Conservation (phyloP, 2,888 invertebrate genomes). For the Xestia sexstrigata region DNA sequence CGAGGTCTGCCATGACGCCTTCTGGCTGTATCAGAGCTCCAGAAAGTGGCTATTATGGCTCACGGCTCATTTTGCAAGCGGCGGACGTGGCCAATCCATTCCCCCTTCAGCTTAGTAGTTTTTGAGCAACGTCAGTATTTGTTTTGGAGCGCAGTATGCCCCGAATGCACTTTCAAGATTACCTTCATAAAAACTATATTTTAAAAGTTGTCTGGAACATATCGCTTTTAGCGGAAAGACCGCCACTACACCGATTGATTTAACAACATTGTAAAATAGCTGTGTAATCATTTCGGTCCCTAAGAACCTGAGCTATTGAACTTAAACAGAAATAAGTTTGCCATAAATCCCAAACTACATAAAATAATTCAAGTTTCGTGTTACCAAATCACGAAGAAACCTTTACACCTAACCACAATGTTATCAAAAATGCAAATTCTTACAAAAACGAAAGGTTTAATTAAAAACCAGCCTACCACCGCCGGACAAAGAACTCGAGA, state of each 20-base stretch:
- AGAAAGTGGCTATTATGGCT: no score
- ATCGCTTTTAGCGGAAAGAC: no score
- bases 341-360: background rate
- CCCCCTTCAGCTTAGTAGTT: background rate
- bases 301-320: background rate
- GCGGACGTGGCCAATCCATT: background rate
- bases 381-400: conserved; percentile 14
- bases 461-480: conserved; percentile 38
- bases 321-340: background rate
- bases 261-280: background rate
- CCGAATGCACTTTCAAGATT: background rate
- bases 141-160: background rate
- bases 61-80: no score
- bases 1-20: no score
- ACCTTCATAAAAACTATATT: background rate
- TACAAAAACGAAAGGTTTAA: conserved; percentile 47
- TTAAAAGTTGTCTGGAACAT: no score
- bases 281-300: background rate
- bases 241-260: no score
- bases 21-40: no score
- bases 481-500: conserved; percentile 45
- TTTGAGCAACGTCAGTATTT: background rate
- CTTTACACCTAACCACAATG: conserved; percentile 7
- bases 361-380: conserved; percentile 1
- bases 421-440: conserved; percentile 44